Evolutionary conservation across 2,888 invertebrate species (phyloP), one percentile per base, ranked within the genome.

Genomic region (Thecocarcelia acutangulata): DNA sequence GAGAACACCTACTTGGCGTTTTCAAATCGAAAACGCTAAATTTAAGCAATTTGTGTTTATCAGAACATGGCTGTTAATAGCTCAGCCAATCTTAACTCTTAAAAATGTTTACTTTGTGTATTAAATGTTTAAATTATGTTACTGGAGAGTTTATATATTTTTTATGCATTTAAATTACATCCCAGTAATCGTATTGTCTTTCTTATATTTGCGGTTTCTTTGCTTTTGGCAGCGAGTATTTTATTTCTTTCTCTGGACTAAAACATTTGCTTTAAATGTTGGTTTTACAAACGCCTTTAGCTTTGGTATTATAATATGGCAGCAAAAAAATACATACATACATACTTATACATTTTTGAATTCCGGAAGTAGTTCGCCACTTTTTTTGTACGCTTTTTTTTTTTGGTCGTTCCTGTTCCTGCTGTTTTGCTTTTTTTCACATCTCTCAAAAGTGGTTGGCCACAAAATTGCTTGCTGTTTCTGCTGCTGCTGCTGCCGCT

Each of bases 391-490:
- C 17, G 12, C 21, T 5, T 50, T 42, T n/a, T 50, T 28, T 17
- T 24, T 64, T 40, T 66, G 3, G 37, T 24, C 11, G n/a, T 59
- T 70, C 13, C 50, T 42, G 17, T 75, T 61, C 21, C 59, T 68
- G 24, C 11, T 46, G 6, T 4, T 52, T 42, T 52, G 63, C 40
- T 19, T 46, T 24, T 17, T 40, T 44, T 17, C 44, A 52, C 54
- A 56, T 24, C 42, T 73, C 40, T 59, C 11, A 40, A 56, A 70
- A 70, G 54, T 69, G 70, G 70, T 72, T 68, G 44, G 66, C 66
- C 69, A 56, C 80, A 66, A 54, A 73, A 76, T 68, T 66, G 68
- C 69, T 59, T 70, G 61, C 52, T 59, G 56, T 64, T 78, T 59
- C 52, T 61, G 37, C 42, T 75, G 52, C 24, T 52, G 33, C 52